Percentiles rank a stretch among this genome's conserved stretches.
Conservation (phyloP, 2,888 invertebrate genomes). For the Agrotis segetum region DNA sequence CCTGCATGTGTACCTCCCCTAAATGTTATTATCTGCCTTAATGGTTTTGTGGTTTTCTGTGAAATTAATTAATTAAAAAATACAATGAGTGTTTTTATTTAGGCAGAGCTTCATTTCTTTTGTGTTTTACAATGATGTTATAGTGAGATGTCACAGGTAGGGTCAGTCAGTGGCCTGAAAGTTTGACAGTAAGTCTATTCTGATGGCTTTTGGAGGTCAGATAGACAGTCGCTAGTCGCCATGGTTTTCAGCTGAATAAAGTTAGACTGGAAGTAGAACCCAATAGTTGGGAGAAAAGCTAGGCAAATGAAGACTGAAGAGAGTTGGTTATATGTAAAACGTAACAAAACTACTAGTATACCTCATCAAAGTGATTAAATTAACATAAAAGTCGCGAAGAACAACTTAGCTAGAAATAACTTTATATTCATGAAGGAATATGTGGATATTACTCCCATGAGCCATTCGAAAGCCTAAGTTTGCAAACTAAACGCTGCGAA, state of each 20-base stretch:
- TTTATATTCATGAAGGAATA: constrained; percentile 57
- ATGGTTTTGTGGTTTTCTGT: constrained; percentile 27
- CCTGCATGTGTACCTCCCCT: constrained; percentile 52
- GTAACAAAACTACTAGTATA: constrained; percentile 20
- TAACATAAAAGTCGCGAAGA: constrained; percentile 27
- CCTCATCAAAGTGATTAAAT: constrained; percentile 13
- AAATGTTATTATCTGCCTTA: constrained; percentile 51
- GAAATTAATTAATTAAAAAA: constrained; percentile 24
- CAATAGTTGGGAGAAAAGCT: too few species aligned
- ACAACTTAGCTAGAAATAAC: constrained; percentile 28
- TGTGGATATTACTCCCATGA: constrained; percentile 49
- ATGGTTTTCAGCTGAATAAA: too few species aligned
- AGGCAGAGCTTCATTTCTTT: background rate
- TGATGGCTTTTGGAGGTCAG: too few species aligned
- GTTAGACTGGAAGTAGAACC: too few species aligned
- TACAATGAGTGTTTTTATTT: background rate
- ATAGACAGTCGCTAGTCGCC: too few species aligned
- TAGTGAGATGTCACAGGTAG: background rate
- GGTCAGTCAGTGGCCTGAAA: too few species aligned
- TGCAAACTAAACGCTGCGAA: constrained; percentile 53
- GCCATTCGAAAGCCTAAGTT: constrained; percentile 52
- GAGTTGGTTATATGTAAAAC: background rate
- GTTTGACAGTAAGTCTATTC: too few species aligned
- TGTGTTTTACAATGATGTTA: background rate
- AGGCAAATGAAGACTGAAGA: too few species aligned